phyloP scores from a whole-genome alignment of 2,113 vertebrate genomes.

The Potamarius usumacintae region DNA sequence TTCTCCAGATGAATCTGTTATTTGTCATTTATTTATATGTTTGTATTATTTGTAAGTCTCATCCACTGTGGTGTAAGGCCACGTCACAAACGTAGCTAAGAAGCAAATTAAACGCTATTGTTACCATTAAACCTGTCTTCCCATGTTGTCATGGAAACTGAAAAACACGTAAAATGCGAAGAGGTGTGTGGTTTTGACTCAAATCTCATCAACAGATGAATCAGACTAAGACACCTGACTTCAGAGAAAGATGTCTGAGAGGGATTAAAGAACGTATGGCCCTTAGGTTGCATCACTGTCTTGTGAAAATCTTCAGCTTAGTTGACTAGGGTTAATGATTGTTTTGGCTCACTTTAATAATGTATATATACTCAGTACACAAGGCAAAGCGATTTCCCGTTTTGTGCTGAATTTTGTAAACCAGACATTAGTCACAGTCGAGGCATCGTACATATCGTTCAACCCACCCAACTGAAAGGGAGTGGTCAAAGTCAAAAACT shows the following conservation, averaged over 20 bases:
- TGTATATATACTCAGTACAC: neutral
- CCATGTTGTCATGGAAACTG: neutral
- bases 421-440: slow-evolving; percentile 36
- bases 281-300: slow-evolving; percentile 31
- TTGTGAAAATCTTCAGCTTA: neutral
- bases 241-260: slow-evolving; percentile 7
- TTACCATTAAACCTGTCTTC: neutral
- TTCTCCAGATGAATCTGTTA: neutral
- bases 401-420: neutral
- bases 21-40: neutral
- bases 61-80: slow-evolving; percentile 7
- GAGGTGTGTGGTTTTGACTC: neutral
- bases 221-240: slow-evolving; percentile 6
- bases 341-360: neutral
- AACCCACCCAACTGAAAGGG: slow-evolving; percentile 13
- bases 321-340: neutral
- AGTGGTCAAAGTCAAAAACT: slow-evolving; percentile 28
- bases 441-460: slow-evolving; percentile 30
- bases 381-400: neutral
- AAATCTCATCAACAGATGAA: slow-evolving; percentile 8
- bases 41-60: neutral
- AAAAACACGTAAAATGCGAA: slow-evolving; percentile 1
- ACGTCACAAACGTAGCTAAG: neutral
- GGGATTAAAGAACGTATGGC: slow-evolving; percentile 13
- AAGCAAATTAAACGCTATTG: neutral